phyloP scores from a whole-genome alignment of 2,888 invertebrate species.

The Ormyrus labotus region DNA sequence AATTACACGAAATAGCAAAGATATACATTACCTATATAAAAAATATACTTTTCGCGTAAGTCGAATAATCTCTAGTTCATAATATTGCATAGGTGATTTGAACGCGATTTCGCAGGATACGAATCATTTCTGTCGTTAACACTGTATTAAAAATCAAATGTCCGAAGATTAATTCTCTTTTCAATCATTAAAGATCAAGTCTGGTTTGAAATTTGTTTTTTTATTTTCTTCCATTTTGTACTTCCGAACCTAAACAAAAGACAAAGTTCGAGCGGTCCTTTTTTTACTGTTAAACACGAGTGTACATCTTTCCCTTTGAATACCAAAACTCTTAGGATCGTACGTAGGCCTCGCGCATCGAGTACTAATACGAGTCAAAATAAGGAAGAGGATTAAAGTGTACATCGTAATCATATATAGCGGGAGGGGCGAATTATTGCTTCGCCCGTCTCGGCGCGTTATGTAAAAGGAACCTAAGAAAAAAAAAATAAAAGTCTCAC shows the following conservation, averaged over 20 bases:
- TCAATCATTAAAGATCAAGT: constrained; percentile 33
- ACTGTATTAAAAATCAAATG: constrained; percentile 34
- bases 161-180: constrained; percentile 12
- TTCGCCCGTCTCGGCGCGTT: constrained; percentile 7
- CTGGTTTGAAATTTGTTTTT: constrained; percentile 21
- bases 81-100: constrained; percentile 37
- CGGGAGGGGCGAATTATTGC: constrained; percentile 1
- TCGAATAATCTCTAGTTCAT: constrained; percentile 51
- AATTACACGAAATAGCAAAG: constrained; percentile 58
- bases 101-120: constrained; percentile 27
- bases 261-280: constrained; percentile 21
- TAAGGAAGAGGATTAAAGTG: constrained; percentile 24
- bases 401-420: constrained; percentile 32
- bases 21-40: constrained; percentile 57
- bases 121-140: constrained; percentile 24
- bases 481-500: background rate
- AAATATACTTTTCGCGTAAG: constrained; percentile 55
- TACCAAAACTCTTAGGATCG: constrained; percentile 62
- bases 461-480: constrained; percentile 10
- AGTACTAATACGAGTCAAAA: constrained; percentile 53
- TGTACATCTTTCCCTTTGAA: constrained; percentile 67
- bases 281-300: constrained; percentile 22
- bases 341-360: constrained; percentile 33
- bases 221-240: constrained; percentile 16
- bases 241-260: constrained; percentile 14